Evolutionary conservation across 37 sponge, comb jelly and placozoan genomes (phyloP), one percentile per base, ranked within the genome.

Genomic region (Tethya wilhelma): DNA sequence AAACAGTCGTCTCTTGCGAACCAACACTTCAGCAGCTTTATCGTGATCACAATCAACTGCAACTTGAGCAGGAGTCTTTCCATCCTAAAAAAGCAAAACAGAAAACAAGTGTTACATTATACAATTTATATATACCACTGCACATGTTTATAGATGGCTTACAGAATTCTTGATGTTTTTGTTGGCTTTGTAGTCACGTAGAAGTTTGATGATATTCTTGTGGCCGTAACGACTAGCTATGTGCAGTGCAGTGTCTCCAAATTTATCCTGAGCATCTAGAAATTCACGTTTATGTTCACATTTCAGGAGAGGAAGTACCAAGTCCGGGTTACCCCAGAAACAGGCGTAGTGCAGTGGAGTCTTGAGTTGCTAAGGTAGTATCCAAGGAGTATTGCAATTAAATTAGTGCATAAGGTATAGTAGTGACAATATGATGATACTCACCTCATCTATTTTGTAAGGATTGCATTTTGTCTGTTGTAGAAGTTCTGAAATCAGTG

Each of bases 321-420:
- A 43, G 19, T 56, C 67, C 26, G 26, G 5, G 17, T 69, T 56
- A 4, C 67, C 59, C 26, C 58, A 9, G 25, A 34, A 31, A 20
- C 62, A 71, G 65, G 91, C 91, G 36, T 32, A 30, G 78, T 91
- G 87, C 22, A 91, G 44, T 12, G 91, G 75, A 43, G 87, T 86
- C 71, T 38, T 43, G n/a, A 29, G 14, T 4, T 70, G n/a, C 71
- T 70, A n/a, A 43, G 14, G 14, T 49, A 14, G 53, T 14, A 49
- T 19, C 9, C 9, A 14, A 19, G 53, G 9, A 49, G 9, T 49
- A 14, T 49, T 14, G 14, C 53, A 14, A 49, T 49, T 9, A n/a
- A n/a, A 14, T 19, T 49, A 49, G 53, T 49, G 53, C 14, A 49
- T 49, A 49, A 19, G 53, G 14, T 19, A 49, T 19, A 14, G 14